Base-by-base conservation (phyloP, 2,113 vertebrate species). In the Charadrius vociferus region DNA sequence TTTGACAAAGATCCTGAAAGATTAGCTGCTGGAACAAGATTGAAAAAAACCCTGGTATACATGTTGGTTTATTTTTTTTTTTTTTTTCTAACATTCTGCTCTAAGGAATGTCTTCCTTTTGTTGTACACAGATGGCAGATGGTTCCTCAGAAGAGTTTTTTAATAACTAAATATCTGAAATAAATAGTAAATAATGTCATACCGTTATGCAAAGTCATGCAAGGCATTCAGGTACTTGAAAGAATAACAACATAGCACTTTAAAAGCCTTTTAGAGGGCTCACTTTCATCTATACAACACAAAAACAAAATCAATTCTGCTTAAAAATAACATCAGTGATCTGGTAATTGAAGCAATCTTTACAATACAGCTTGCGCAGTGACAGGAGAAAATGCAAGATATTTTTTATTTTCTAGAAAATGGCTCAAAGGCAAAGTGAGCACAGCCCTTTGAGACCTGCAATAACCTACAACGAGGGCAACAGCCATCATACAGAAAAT, bases 291-390 rank as follows among this genome's bases (percentile, higher is more conserved):
- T 95, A 78, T 56, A 85, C 39, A 82, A 92, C 71, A 94, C 18
- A 13, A 90, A 98, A 98, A 78, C 83, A 97, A 95, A 97, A 98
- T 97, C 82, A 96, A 65, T 97, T 95, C 93, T 97, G 71, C 89
- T 96, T 97, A 97, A 97, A 96, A 97, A 95, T 90, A 97, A 92
- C 73, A 59, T 83, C 97, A 97, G 78, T 6, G 81, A 97, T 96
- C 62, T 68, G 75, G 30, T 97, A 98, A 98, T 96, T 95, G 97
- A 96, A 71, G 85, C 72, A 88, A 97, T 97, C 91, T 96, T 97
- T 97, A 95, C 65, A 86, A 79, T 83, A 80, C n/a, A 89, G 82
- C 66, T 90, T 95, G 79, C 91, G 41, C 75, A 91, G 37, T 93
- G 95, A 97, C 91, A 97, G 92, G 61, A 95, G 89, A 82, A 97